phyloP scores from a whole-genome alignment of 2,113 vertebrate genomes.

The Muscicapa adusta region DNA sequence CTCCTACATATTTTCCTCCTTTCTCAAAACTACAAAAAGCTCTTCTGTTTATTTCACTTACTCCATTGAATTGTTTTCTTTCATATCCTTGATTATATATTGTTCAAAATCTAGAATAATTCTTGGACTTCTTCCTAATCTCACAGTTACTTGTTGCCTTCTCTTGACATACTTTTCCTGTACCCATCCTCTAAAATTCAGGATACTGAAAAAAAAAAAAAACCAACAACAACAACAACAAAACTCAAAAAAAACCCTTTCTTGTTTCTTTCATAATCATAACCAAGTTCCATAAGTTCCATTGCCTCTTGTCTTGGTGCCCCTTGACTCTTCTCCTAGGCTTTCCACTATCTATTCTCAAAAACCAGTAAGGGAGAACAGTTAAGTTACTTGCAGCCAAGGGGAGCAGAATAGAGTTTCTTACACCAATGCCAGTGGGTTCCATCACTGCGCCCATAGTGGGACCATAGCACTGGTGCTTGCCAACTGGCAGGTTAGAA shows the following conservation, averaged over 20 bases:
- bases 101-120: not conserved
- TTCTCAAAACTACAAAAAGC: not conserved
- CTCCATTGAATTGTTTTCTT: not conserved
- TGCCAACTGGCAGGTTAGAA: not conserved
- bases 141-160: not conserved
- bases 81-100: not conserved
- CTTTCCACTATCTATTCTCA: not conserved
- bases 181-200: not conserved
- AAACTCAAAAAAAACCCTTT: not conserved
- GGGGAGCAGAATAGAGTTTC: fast-evolving
- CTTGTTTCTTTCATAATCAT: not conserved
- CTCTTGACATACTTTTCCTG: not conserved
- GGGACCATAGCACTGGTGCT: not conserved
- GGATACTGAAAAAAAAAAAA: not conserved
- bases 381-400: not conserved
- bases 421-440: not conserved
- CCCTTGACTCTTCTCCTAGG: not conserved
- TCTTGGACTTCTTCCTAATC: not conserved
- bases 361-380: not conserved
- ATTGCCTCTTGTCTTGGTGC: not conserved
- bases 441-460: not conserved
- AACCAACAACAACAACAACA: too few relatives aligned
- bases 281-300: not conserved
- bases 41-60: not conserved
- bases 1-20: not conserved